Percentiles rank a stretch among this genome's conserved stretches.
These are phyloP conservation scores for Patella caerulea DNA, from an alignment of 2,888 invertebrate genomes.

Conservation along the genomic window DNA sequence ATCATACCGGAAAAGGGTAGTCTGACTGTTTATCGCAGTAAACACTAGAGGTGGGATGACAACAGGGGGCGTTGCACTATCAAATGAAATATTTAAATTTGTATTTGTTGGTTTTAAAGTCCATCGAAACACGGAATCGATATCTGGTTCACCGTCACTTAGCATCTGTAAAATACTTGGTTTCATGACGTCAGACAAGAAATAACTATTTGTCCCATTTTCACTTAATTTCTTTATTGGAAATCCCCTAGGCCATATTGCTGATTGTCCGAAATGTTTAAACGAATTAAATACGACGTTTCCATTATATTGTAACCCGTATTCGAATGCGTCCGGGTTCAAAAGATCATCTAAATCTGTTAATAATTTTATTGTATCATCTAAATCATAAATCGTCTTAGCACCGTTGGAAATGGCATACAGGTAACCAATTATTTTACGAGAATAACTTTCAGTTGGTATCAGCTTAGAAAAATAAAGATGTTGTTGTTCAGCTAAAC, in stretches of 20 bases:
- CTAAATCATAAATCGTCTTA: conserved; percentile 29
- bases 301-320: conserved; percentile 18
- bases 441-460: conserved; percentile 20
- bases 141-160: conserved; percentile 59
- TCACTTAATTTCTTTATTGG: background rate
- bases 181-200: conserved; percentile 23
- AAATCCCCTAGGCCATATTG: background rate
- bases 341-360: conserved; percentile 20
- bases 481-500: conserved; percentile 10
- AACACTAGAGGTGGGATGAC: conserved; percentile 48
- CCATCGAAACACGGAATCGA: conserved; percentile 58
- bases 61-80: conserved; percentile 47
- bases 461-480: background rate
- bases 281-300: conserved; percentile 8
- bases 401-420: conserved; percentile 28
- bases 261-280: background rate
- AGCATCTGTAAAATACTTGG: conserved; percentile 57
- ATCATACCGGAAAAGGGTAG: conserved; percentile 50
- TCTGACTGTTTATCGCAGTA: conserved; percentile 57
- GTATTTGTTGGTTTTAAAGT: conserved; percentile 38
- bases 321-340: background rate
- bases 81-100: conserved; percentile 47
- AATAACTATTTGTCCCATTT: conserved; percentile 22
- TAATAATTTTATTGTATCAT: conserved; percentile 25
- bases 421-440: conserved; percentile 27